These are phyloP conservation scores for Glaucopsyche alexis DNA, from an alignment of 2,888 invertebrate species.

Conservation along the genomic window DNA sequence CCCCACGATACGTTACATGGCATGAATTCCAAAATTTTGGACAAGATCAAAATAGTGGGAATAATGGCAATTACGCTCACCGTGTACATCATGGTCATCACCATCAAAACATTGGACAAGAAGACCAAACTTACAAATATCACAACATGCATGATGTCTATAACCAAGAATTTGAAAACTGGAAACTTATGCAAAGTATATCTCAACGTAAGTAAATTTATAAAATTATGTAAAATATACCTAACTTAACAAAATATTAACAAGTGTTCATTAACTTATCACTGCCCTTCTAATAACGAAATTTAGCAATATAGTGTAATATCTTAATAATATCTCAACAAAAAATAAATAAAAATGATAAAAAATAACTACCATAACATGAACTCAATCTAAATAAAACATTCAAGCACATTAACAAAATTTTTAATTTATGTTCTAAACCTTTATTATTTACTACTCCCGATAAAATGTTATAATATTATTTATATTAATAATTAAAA, in stretches of 20 bases:
- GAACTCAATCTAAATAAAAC: not conserved
- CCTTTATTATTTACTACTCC: not conserved
- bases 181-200: constrained; percentile 20
- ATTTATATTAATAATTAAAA: not conserved
- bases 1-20: not conserved
- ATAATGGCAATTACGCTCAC: not conserved
- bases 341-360: not conserved
- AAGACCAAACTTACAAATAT: constrained; percentile 4
- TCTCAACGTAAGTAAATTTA: constrained; percentile 6
- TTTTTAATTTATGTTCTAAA: not conserved
- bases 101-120: not conserved
- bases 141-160: constrained; percentile 5
- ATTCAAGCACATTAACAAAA: not conserved
- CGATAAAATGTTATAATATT: not conserved
- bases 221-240: not conserved
- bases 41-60: constrained; percentile 4
- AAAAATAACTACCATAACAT: not conserved
- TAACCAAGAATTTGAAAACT: constrained; percentile 2
- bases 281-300: constrained; percentile 1
- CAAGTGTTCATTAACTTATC: constrained; percentile 16
- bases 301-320: not conserved
- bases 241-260: constrained; percentile 3
- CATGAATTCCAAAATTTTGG: not conserved
- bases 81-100: constrained; percentile 5
- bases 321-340: not conserved